These are phyloP conservation scores for Drosophila nikananu DNA, from an alignment of 1,140 invertebrate genomes.

Conservation along the genomic window DNA sequence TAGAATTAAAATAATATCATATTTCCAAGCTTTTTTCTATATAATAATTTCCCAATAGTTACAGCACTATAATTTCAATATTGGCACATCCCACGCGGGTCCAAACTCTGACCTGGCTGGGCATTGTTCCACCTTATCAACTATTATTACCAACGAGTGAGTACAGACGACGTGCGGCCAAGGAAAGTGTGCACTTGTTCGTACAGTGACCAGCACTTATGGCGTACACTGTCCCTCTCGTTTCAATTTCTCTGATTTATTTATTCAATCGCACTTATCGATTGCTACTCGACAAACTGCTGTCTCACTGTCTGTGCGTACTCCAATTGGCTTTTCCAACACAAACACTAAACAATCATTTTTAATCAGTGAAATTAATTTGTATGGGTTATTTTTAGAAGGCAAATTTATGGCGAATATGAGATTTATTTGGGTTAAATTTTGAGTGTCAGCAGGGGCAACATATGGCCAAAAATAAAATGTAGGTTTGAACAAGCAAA, in stretches of 20 bases:
- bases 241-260: conserved; percentile 43
- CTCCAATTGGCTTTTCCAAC: conserved; percentile 13
- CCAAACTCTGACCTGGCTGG: not conserved
- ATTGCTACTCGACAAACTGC: conserved; percentile 29
- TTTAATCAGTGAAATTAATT: conserved; percentile 31
- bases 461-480: not conserved
- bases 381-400: conserved; percentile 27
- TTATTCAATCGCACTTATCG: conserved; percentile 20
- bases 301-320: conserved; percentile 40
- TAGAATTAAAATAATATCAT: not conserved
- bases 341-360: conserved; percentile 25
- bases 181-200: conserved; percentile 17
- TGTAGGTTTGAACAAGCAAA: no score
- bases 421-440: conserved; percentile 10
- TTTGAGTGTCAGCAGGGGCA: not conserved
- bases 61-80: conserved; percentile 1
- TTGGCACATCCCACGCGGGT: conserved; percentile 22
- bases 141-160: not conserved
- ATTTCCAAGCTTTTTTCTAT: not conserved
- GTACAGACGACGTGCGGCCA: conserved; percentile 10
- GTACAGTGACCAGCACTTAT: conserved; percentile 38
- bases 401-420: not conserved
- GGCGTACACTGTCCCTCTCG: conserved; percentile 3
- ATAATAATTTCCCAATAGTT: not conserved
- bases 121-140: conserved; percentile 22